These are phyloP conservation scores for Parnassius smintheus DNA, from an alignment of 2,888 invertebrate species.

Conservation along the genomic window DNA sequence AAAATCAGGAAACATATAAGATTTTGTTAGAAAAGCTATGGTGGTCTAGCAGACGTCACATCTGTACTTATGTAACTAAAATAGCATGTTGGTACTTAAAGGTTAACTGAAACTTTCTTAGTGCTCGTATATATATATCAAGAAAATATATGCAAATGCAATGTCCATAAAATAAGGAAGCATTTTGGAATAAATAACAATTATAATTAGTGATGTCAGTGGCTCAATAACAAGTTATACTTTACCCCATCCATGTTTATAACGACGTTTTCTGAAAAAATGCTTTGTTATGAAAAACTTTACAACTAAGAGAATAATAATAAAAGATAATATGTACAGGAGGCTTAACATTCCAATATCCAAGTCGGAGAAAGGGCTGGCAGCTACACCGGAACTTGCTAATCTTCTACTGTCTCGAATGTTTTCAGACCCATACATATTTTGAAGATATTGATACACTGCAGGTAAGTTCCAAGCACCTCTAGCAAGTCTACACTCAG, in stretches of 20 bases:
- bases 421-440: conserved; percentile 63
- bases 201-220: neutral
- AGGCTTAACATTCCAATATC: conserved; percentile 89
- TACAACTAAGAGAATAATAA: conserved; percentile 87
- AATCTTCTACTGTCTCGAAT: conserved; percentile 45
- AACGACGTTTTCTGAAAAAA: conserved; percentile 86
- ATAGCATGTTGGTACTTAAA: no score
- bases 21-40: no score
- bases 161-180: neutral
- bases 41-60: no score
- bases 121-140: no score
- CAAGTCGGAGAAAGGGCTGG: conserved; percentile 82
- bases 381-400: conserved; percentile 43
- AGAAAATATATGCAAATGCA: conserved; percentile 9
- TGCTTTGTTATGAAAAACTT: conserved; percentile 87
- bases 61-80: no score
- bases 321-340: conserved; percentile 87
- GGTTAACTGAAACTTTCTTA: no score
- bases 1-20: no score
- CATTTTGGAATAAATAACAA: neutral
- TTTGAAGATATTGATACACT: conserved; percentile 83
- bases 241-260: conserved; percentile 87
- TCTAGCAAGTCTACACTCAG: conserved; percentile 81
- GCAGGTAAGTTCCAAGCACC: conserved; percentile 83
- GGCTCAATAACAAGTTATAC: conserved; percentile 71